Base-by-base conservation (phyloP, 1,140 invertebrate species). In the Drosophila burlai region DNA sequence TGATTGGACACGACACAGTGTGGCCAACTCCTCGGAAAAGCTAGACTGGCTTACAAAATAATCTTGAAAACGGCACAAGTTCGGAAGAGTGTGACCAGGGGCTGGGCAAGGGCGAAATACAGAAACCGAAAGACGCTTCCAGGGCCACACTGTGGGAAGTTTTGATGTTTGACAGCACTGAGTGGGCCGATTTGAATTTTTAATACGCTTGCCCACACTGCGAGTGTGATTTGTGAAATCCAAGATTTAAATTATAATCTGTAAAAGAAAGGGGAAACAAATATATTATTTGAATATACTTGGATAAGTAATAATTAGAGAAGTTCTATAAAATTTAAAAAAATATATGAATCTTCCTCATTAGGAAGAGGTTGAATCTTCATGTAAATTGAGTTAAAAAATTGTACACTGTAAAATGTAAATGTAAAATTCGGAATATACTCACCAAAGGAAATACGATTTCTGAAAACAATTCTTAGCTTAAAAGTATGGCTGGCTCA, bases 131-230 rank as follows among this genome's bases (percentile, higher is more conserved):
- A n/a, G 7, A 15, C 8, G 24, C 9, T 31, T 9, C 34, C 47
- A 38, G 15, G 16, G 2, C 45, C 54, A 36, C 62, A n/a, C 61
- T 54, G 31, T 10, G 29, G 38, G 1, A 29, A 42, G 26, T 26
- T 31, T 6, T 7, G 8, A 1, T 47, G 49, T 71, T 81, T 42
- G 36, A 42, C 63, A 54, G 21, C 46, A 69, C 46, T 69, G 8
- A 6, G 5, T 7, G 2, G 8, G 3, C 1, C 3, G 13, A n/a
- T 69, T 71, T 55, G 24, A 71, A 68, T 38, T 34, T 8, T 8
- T 18, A 5, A 4, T 0, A 18, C 13, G 52, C 31, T 66, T 16
- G n/a, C 47, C 38, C 4, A 36, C 42, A 52, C 60, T 52, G 15
- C 7, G 8, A 8, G 18, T 38, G 10, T 10, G 10, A 16, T 6